phyloP scores from a whole-genome alignment of 2,113 vertebrate genomes.

The Elephantulus edwardii region DNA sequence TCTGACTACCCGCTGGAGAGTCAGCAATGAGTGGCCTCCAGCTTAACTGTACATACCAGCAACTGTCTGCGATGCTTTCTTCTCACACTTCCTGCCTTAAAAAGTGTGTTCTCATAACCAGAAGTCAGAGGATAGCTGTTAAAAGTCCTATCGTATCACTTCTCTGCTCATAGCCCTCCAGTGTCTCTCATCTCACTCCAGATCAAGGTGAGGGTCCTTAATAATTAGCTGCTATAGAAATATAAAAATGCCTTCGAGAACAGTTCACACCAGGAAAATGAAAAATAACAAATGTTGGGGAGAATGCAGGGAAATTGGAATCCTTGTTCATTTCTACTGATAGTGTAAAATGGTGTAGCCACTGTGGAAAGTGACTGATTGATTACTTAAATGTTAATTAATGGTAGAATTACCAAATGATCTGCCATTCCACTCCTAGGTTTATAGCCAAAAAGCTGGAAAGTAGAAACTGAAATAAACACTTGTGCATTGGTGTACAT shows the following conservation, averaged over 20 bases:
- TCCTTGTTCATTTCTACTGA: neutral
- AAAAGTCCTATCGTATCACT: neutral
- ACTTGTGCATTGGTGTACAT: too few species aligned
- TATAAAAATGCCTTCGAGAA: too few species aligned
- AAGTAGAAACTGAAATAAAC: neutral
- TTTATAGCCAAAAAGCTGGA: neutral
- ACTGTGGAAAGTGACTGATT: neutral
- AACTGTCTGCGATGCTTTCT: accelerated
- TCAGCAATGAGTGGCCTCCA: too few species aligned
- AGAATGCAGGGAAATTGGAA: neutral
- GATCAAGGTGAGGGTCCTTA: neutral
- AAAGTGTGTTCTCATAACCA: neutral
- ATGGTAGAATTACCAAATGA: neutral
- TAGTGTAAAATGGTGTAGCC: neutral
- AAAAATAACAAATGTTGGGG: neutral
- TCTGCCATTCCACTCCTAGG: neutral
- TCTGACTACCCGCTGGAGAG: too few species aligned
- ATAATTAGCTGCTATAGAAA: too few species aligned
- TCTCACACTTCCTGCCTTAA: neutral
- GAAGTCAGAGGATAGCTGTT: constrained; percentile 27
- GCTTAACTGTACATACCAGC: too few species aligned
- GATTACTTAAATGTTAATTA: neutral
- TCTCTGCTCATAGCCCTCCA: neutral
- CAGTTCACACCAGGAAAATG: neutral
- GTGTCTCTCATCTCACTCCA: neutral